Percentiles rank a stretch among this genome's conserved stretches.
Conservation (phyloP, 2,888 invertebrate species). For the Acleris sparsana region DNA sequence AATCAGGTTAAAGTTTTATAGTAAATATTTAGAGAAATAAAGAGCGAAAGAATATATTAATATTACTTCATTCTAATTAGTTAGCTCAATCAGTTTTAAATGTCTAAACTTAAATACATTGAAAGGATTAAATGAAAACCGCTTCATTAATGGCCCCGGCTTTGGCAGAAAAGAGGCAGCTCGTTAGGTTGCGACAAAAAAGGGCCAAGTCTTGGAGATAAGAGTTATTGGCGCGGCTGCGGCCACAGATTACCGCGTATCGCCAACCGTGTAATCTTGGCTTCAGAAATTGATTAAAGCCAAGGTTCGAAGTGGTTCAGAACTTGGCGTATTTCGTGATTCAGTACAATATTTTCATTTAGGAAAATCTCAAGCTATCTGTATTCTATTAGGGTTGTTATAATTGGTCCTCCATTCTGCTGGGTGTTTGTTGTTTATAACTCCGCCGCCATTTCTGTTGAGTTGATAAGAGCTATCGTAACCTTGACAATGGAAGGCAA, state of each 20-base stretch:
- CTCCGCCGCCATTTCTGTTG: too few species aligned
- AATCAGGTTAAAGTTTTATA: too few species aligned
- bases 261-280: slow-evolving; percentile 27
- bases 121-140: neutral
- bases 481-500: too few species aligned
- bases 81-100: too few species aligned
- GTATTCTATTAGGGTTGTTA: too few species aligned
- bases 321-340: neutral
- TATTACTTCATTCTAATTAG: too few species aligned
- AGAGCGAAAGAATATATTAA: too few species aligned
- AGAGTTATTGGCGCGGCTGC: slow-evolving; percentile 33
- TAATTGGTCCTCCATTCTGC: too few species aligned
- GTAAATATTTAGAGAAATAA: too few species aligned
- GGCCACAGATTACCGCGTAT: slow-evolving; percentile 23
- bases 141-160: neutral
- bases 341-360: neutral
- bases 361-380: too few species aligned
- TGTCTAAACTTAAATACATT: neutral
- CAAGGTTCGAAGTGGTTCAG: neutral
- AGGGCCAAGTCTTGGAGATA: slow-evolving; percentile 31
- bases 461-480: too few species aligned
- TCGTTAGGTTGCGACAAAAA: slow-evolving; percentile 35
- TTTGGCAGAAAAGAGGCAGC: slow-evolving; percentile 19
- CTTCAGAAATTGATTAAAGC: slow-evolving; percentile 20
- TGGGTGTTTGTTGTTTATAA: too few species aligned